Base-by-base conservation (phyloP, 2,888 invertebrate genomes). In the Hirtodrosophila cameraria region DNA sequence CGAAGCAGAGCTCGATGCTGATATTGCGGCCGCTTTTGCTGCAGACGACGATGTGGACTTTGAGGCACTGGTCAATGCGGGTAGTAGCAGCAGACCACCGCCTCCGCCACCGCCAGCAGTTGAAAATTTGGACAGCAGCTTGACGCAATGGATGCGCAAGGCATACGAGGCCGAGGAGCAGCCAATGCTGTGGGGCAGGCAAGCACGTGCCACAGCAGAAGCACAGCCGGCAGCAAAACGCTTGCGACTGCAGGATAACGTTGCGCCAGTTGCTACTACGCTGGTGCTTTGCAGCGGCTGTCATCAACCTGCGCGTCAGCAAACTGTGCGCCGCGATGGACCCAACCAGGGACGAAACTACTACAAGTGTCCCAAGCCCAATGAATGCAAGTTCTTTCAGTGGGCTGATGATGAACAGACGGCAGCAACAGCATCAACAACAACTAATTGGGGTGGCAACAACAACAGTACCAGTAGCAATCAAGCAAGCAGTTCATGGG, bases 301-400 rank as follows among this genome's bases (percentile, higher is more conserved):
- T 18, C 86, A 88, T 60, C 82, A 86, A 55, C 46, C 59, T 9
- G 90, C 90, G 0, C 49, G 16, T 62, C 58, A 68, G 23, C 62
- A 33, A 0, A 95, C 94, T 0, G 97, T 96, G 0, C 92, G 93
- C 16, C 97, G 97, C 90, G 95, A 96, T 42, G 96, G 96, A 0
- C 94, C 95, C 0, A 98, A 97, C 89, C 95, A 95, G 88, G 98
- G 97, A 0, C 92, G 96, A 25, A 92, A 92, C 38, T 98, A 97
- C 91, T 97, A 94, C 88, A 92, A 91, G 0, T 98, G 98, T 81
- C 93, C 94, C 0, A 87, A 91, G 13, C 88, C 92, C 1, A 85
- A 91, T 1, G 88, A 92, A 1, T 97, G 97, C 87, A 93, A 93
- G 15, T 97, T 97, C 90, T 97, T 97, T 88, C 93, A 96, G 86